A percentile compares a stretch with the other conserved stretches of the same genome.
These are phyloP conservation scores for Grapholita molesta DNA, from an alignment of 1,140 invertebrate genomes.

Conservation along the genomic window DNA sequence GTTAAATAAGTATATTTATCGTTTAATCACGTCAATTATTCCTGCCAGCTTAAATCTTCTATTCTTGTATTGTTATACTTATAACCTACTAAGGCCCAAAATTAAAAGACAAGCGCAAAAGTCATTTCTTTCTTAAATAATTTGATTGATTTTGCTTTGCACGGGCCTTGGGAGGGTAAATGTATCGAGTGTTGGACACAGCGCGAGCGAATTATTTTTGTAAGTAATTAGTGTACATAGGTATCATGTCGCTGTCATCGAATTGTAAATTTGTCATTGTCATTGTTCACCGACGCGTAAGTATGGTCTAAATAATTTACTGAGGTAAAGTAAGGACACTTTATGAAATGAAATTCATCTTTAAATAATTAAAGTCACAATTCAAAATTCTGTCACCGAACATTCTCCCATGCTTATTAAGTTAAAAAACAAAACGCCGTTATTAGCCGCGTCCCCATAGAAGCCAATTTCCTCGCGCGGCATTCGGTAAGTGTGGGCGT, in stretches of 20 bases:
- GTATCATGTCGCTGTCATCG: conserved; percentile 1
- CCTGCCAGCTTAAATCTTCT: conserved; percentile 32
- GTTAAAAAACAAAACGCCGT: no score
- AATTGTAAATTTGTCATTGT: background rate
- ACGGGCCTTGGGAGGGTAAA: background rate
- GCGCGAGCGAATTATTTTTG: conserved; percentile 12
- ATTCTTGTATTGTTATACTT: background rate
- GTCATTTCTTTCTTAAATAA: background rate
- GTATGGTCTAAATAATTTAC: no score
- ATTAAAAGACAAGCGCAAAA: background rate
- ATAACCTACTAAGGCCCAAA: background rate
- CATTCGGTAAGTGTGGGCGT: no score
- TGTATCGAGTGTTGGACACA: background rate
- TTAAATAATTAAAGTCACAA: no score
- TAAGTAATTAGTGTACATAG: conserved; percentile 6
- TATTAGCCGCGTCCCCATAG: no score
- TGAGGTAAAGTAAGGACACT: no score
- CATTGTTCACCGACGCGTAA: background rate
- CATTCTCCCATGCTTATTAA: no score
- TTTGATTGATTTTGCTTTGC: background rate
- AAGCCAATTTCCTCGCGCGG: no score
- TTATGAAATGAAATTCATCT: no score
- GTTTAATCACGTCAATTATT: conserved; percentile 17
- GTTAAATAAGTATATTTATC: background rate
- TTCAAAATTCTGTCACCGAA: no score